Conservation (phyloP, 2,113 vertebrate genomes). For the Sclerurus mexicanus region DNA sequence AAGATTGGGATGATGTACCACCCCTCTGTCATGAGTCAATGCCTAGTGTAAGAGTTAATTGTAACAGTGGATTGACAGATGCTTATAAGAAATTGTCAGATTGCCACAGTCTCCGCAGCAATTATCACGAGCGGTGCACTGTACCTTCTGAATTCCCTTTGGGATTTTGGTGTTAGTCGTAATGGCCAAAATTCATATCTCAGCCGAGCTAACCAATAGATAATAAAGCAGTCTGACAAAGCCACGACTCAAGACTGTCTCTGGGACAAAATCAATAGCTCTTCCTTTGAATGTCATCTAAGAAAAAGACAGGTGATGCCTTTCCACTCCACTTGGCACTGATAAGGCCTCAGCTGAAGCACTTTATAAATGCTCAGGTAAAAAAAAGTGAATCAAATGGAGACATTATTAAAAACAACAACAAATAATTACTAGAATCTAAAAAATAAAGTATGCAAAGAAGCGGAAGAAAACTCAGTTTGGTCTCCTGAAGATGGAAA, state of each 20-base stretch:
- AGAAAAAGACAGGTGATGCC: neutral
- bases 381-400: neutral
- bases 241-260: neutral
- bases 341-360: neutral
- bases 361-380: neutral
- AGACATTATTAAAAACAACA: neutral
- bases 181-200: neutral
- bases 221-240: slow-evolving; percentile 24
- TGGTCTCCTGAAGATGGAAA: neutral
- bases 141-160: neutral
- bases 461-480: neutral
- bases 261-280: slow-evolving; percentile 11
- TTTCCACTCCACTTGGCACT: neutral
- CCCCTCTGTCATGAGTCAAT: neutral
- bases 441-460: neutral
- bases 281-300: neutral
- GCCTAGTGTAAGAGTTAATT: neutral
- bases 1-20: neutral
- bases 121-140: neutral
- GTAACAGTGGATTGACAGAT: neutral
- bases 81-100: neutral
- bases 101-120: neutral
- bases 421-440: neutral
- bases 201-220: neutral
- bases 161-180: neutral